phyloP scores from a whole-genome alignment of 2,797 vertebrate genomes.

The Uromys caudimaculatus region DNA sequence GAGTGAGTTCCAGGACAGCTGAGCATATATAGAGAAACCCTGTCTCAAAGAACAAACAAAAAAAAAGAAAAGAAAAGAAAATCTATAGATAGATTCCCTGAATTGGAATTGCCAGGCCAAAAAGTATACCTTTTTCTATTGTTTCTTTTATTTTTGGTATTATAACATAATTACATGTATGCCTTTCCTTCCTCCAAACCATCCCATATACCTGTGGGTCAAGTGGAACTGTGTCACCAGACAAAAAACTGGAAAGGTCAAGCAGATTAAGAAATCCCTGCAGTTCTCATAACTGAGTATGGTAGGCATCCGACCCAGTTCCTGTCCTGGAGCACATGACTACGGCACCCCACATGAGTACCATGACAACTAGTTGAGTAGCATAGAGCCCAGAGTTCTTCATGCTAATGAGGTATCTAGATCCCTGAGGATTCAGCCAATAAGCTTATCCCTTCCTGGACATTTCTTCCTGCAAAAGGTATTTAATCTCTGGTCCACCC shows the following conservation, averaged over 20 bases:
- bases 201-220: neutral
- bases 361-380: neutral
- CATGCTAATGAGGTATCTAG: neutral
- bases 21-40: neutral
- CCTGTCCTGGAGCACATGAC: neutral
- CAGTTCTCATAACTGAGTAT: too few relatives aligned
- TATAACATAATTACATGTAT: neutral
- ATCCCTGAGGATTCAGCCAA: neutral
- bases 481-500: neutral
- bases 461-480: neutral
- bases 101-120: slow-evolving; percentile 12
- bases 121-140: neutral
- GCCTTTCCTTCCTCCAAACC: neutral
- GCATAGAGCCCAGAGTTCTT: neutral
- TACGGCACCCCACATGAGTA: neutral
- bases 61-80: neutral
- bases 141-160: neutral
- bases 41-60: neutral
- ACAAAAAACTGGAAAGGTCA: neutral
- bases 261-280: neutral
- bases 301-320: neutral
- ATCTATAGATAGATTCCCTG: slow-evolving; percentile 12
- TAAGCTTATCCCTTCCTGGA: neutral
- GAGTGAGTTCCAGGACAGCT: neutral
- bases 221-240: neutral